These are phyloP conservation scores for Cataglyphis altisquamis DNA, from an alignment of 2,888 invertebrate genomes.

Conservation along the genomic window DNA sequence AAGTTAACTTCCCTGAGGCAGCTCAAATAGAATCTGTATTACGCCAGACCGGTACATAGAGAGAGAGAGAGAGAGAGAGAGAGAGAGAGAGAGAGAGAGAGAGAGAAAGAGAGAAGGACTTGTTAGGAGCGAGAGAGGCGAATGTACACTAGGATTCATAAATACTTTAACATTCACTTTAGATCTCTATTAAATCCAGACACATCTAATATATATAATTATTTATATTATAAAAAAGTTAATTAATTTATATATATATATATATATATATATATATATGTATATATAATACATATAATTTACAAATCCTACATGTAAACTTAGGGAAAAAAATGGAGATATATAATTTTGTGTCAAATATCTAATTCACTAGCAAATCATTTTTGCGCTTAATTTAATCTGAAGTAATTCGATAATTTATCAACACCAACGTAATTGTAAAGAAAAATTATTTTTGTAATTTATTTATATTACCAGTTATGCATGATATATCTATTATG, in stretches of 20 bases:
- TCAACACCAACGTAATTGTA: neutral
- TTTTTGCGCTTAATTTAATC: neutral
- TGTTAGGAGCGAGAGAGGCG: slow-evolving; percentile 24
- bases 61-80: slow-evolving; percentile 58
- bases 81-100: slow-evolving; percentile 29
- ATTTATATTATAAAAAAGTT: neutral
- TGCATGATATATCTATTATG: neutral
- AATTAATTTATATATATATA: neutral
- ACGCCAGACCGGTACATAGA: slow-evolving; percentile 82
- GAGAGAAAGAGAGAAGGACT: slow-evolving; percentile 8
- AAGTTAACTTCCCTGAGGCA: slow-evolving; percentile 85
- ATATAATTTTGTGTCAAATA: neutral
- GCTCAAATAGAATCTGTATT: slow-evolving; percentile 85
- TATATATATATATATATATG: no score
- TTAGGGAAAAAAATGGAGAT: neutral
- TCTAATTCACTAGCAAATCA: neutral
- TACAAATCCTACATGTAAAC: neutral
- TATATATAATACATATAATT: neutral
- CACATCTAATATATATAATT: neutral
- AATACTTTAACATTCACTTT: slow-evolving; percentile 19
- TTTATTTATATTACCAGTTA: neutral
- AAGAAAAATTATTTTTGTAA: neutral
- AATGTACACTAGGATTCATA: slow-evolving; percentile 41
- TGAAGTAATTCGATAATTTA: neutral
- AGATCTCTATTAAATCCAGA: neutral